Evolutionary conservation across 2,113 vertebrate genomes (phyloP).

Genomic region (Periophthalmodon schlosseri): DNA sequence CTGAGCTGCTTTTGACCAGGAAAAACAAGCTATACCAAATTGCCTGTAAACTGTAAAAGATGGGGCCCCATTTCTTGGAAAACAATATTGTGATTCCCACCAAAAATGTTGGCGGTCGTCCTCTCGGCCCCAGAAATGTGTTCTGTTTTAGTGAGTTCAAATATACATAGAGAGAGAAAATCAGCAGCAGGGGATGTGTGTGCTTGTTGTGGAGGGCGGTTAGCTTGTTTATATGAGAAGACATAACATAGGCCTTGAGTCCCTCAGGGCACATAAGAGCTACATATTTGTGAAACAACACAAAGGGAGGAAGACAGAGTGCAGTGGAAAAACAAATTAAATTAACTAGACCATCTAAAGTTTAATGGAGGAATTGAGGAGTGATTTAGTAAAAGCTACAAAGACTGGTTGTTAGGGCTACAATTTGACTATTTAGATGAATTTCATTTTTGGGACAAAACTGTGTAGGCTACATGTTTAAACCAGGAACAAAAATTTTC

Average conservation of each 20-base stretch:
- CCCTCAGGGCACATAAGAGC: constrained; percentile 58
- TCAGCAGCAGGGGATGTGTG: constrained; percentile 38
- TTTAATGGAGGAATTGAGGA: not conserved
- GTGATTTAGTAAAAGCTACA: not conserved
- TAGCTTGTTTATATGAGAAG: constrained; percentile 69
- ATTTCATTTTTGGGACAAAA: constrained; percentile 6
- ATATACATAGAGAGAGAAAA: constrained; percentile 57
- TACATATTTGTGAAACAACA: constrained; percentile 65
- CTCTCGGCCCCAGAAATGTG: constrained; percentile 45
- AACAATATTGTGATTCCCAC: constrained; percentile 64
- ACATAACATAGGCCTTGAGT: constrained; percentile 61
- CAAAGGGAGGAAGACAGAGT: constrained; percentile 45
- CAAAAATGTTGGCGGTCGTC: constrained; percentile 33
- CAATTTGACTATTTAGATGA: not conserved
- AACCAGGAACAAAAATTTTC: not conserved
- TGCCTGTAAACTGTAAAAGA: constrained; percentile 57
- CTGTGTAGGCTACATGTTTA: not conserved
- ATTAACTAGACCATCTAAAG: constrained; percentile 19
- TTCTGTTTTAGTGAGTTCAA: constrained; percentile 53
- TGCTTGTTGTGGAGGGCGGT: constrained; percentile 60
- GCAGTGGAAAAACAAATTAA: constrained; percentile 43
- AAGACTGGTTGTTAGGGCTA: not conserved
- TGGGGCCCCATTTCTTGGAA: constrained; percentile 39
- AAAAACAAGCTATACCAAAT: constrained; percentile 58
- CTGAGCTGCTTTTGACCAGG: constrained; percentile 54